Percentiles rank a stretch among this genome's conserved stretches.
Evolutionary conservation across 2,888 invertebrate species (phyloP).

Genomic region (Matsumyia berberina): DNA sequence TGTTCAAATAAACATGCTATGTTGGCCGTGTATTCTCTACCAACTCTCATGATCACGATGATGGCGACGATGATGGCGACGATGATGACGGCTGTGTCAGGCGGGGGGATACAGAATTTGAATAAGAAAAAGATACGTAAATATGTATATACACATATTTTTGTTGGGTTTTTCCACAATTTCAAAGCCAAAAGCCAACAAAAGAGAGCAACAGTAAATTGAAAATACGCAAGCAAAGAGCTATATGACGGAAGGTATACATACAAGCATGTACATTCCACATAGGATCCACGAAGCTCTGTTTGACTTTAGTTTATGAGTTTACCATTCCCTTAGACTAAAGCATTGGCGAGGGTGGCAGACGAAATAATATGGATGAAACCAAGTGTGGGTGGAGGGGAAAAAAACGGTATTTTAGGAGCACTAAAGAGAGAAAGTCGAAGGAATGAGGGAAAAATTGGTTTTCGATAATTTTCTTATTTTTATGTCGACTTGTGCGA

Average conservation of each 20-base stretch:
- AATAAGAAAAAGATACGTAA: conserved; percentile 52
- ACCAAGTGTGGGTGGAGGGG: not conserved
- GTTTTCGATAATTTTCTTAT: conserved; percentile 44
- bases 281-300: conserved; percentile 32
- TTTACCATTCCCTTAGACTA: conserved; percentile 23
- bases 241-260: conserved; percentile 17
- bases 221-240: conserved; percentile 38
- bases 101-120: conserved; percentile 46
- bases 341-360: not conserved
- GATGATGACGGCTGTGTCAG: conserved; percentile 10
- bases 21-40: conserved; percentile 10
- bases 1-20: conserved; percentile 35
- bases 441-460: conserved; percentile 21
- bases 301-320: conserved; percentile 17
- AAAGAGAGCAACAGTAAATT: conserved; percentile 68
- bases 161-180: conserved; percentile 73
- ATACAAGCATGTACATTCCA: conserved; percentile 42
- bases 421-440: not conserved
- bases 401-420: conserved; percentile 28
- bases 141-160: conserved; percentile 21
- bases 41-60: conserved; percentile 40
- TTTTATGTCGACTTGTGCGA: conserved; percentile 19
- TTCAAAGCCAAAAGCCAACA: conserved; percentile 73
- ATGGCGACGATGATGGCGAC: conserved; percentile 27
- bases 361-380: conserved; percentile 33